These are phyloP conservation scores for Epinephelus cyanopodus DNA, from an alignment of 2,113 vertebrate genomes.

Conservation along the genomic window DNA sequence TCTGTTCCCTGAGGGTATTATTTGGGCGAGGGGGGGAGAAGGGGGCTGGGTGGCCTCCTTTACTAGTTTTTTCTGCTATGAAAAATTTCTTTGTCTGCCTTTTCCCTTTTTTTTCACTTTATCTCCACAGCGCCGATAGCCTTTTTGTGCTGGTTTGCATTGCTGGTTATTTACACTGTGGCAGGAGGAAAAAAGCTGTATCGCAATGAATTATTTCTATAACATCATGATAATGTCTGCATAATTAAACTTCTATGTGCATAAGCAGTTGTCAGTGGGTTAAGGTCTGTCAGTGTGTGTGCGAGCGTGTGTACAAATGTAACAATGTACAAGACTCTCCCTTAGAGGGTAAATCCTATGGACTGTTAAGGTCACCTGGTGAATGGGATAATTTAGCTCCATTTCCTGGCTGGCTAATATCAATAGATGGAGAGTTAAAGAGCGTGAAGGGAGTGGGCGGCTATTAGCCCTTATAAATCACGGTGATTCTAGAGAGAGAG, in stretches of 20 bases:
- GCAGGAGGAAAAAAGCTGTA: neutral
- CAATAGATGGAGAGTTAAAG: slow-evolving; percentile 72
- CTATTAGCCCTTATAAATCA: slow-evolving; percentile 70
- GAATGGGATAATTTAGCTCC: slow-evolving; percentile 75
- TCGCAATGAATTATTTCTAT: slow-evolving; percentile 32
- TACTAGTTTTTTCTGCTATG: slow-evolving; percentile 31
- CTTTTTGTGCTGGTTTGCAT: slow-evolving; percentile 35
- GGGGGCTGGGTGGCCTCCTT: slow-evolving; percentile 66
- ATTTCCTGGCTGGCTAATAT: slow-evolving; percentile 72
- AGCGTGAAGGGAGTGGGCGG: slow-evolving; percentile 59
- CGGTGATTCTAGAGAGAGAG: slow-evolving; percentile 38
- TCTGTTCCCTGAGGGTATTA: slow-evolving; percentile 61
- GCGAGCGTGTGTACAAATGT: slow-evolving; percentile 10
- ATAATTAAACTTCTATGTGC: slow-evolving; percentile 27
- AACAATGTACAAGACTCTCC: slow-evolving; percentile 13
- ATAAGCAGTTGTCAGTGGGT: slow-evolving; percentile 10
- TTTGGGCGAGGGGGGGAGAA: slow-evolving; percentile 26
- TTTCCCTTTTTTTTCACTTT: slow-evolving; percentile 26
- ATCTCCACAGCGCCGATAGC: slow-evolving; percentile 24
- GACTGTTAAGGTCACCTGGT: slow-evolving; percentile 64
- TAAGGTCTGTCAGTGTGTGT: slow-evolving; percentile 4
- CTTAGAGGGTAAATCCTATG: slow-evolving; percentile 62
- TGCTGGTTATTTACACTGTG: slow-evolving; percentile 11
- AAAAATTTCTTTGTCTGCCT: slow-evolving; percentile 56
- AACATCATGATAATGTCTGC: slow-evolving; percentile 21